Evolutionary conservation across 2,888 invertebrate species (phyloP).

Genomic region (Tillus elongatus): DNA sequence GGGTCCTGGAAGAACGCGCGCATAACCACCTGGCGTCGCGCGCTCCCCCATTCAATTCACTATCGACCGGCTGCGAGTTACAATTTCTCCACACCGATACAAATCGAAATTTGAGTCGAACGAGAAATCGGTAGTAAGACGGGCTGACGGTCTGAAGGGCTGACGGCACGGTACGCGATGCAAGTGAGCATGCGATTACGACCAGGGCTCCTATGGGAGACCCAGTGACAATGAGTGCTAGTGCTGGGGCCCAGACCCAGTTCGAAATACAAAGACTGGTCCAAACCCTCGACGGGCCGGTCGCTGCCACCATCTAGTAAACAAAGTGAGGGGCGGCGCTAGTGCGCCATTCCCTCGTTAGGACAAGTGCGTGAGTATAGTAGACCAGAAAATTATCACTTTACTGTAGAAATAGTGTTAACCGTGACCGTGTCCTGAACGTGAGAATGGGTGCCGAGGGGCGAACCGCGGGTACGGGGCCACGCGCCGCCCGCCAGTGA

Average conservation of each 20-base stretch:
- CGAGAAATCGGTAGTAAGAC: conserved; percentile 29
- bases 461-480: too few relatives aligned
- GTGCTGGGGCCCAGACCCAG: conserved; percentile 19
- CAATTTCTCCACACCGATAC: conserved; percentile 33
- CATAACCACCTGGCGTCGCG: conserved; percentile 44
- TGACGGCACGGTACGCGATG: conserved; percentile 28
- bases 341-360: too few relatives aligned
- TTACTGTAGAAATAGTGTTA: too few relatives aligned
- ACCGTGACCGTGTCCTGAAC: too few relatives aligned
- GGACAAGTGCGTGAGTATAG: too few relatives aligned
- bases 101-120: conserved; percentile 35
- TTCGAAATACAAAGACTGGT: too few relatives aligned
- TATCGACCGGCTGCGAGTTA: conserved; percentile 43
- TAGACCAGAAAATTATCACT: too few relatives aligned
- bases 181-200: conserved; percentile 32
- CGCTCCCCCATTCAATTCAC: conserved; percentile 42
- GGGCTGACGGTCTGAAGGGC: too few relatives aligned
- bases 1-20: conserved; percentile 36
- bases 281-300: too few relatives aligned
- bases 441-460: too few relatives aligned
- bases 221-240: conserved; percentile 23
- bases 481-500: too few relatives aligned
- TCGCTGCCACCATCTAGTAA: conserved; percentile 33
- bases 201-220: too few relatives aligned
- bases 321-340: conserved; percentile 32